Evolutionary conservation across 2,113 vertebrate genomes (phyloP).

Genomic region (Centrocercus urophasianus): DNA sequence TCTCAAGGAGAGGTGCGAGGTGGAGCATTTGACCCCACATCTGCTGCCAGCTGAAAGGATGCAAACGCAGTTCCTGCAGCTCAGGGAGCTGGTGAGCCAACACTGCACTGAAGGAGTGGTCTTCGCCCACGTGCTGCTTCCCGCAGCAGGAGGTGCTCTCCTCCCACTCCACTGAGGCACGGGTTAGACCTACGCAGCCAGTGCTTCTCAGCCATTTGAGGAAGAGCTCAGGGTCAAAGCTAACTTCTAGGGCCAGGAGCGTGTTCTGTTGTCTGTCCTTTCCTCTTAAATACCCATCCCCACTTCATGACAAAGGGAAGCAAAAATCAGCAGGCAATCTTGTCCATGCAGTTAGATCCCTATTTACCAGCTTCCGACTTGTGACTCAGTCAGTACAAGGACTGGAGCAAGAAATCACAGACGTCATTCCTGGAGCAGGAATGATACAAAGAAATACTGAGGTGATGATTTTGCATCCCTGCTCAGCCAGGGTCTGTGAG

Average conservation of each 20-base stretch:
- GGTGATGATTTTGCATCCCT: too few species aligned
- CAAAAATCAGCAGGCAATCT: not conserved
- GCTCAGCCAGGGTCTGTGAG: not conserved
- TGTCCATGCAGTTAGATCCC: rapidly evolving
- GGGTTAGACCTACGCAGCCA: rapidly evolving
- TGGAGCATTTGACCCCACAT: not conserved
- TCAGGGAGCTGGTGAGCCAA: not conserved
- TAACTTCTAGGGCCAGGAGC: not conserved
- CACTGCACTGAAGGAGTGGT: not conserved
- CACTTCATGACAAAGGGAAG: not conserved
- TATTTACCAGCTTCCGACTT: not conserved
- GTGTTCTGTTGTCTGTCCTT: not conserved
- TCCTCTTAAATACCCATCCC: not conserved
- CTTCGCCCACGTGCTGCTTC: not conserved
- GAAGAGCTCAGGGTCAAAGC: not conserved
- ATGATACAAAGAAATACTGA: not conserved
- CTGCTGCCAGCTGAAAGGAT: not conserved
- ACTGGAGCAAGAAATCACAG: not conserved
- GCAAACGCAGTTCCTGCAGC: not conserved
- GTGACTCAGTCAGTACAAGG: not conserved
- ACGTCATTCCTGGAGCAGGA: not conserved
- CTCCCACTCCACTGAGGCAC: not conserved
- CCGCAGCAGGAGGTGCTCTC: not conserved
- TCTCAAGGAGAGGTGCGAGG: not conserved
- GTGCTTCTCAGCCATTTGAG: rapidly evolving